These are phyloP conservation scores for Cephus pulcher DNA, from an alignment of 2,888 invertebrate species.

Conservation along the genomic window DNA sequence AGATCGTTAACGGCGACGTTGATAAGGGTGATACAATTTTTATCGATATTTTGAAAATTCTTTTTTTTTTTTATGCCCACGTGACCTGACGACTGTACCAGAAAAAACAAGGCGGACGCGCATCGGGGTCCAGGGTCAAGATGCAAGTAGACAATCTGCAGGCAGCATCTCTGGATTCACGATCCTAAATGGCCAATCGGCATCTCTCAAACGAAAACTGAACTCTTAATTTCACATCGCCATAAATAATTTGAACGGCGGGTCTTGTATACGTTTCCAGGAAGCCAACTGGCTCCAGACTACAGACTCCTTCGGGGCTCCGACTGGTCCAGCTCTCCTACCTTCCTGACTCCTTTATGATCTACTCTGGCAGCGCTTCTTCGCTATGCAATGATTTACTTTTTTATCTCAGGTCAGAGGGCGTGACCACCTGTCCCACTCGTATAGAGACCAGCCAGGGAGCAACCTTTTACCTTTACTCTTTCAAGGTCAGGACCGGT, in stretches of 20 bases:
- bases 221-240: conserved; percentile 65
- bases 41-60: neutral
- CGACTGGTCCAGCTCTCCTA: conserved; percentile 9
- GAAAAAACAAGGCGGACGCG: neutral
- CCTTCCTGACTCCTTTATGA: conserved; percentile 12
- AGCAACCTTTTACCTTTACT: neutral
- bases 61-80: neutral
- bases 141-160: neutral
- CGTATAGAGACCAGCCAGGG: neutral
- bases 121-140: neutral
- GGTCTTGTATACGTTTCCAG: conserved; percentile 55
- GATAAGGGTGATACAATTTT: neutral
- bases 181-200: conserved; percentile 25
- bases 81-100: neutral
- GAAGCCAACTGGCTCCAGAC: conserved; percentile 39
- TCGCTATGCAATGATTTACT: neutral
- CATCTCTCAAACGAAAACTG: conserved; percentile 56
- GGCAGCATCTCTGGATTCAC: neutral
- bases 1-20: neutral
- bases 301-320: conserved; percentile 14
- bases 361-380: conserved; percentile 10
- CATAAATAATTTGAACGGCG: conserved; percentile 65
- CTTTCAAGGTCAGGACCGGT: neutral
- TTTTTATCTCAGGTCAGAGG: neutral
- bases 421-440: neutral